Conservation (phyloP, 2,888 invertebrate species). For the Cheilosia impressa region DNA sequence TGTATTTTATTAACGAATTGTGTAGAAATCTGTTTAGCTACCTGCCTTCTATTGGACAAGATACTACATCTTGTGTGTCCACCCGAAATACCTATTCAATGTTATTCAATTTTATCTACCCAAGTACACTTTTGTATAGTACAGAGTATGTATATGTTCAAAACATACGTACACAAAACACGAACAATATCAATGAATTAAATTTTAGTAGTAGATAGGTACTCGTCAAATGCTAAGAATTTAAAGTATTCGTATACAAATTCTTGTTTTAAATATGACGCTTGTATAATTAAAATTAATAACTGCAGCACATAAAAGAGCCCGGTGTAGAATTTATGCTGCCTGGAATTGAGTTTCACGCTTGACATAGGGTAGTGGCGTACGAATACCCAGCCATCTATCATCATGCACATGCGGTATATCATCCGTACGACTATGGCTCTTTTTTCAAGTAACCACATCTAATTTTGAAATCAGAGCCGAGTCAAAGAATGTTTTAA, state of each 20-base stretch:
- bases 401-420: slow-evolving; percentile 72
- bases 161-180: not conserved
- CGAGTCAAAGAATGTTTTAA: slow-evolving; percentile 55
- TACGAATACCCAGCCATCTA: slow-evolving; percentile 64
- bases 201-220: not conserved
- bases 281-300: slow-evolving; percentile 70
- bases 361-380: slow-evolving; percentile 65
- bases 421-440: slow-evolving; percentile 65
- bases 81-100: too few species aligned
- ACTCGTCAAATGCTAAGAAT: slow-evolving; percentile 12
- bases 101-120: too few species aligned
- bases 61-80: too few species aligned
- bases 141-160: not conserved
- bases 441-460: slow-evolving; percentile 73
- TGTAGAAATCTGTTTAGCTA: not conserved
- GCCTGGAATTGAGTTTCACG: slow-evolving; percentile 71
- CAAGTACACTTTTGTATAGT: too few species aligned
- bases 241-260: slow-evolving; percentile 29
- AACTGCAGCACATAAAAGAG: slow-evolving; percentile 69
- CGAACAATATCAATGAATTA: slow-evolving; percentile 1
- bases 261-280: slow-evolving; percentile 45
- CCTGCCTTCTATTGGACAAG: too few species aligned
- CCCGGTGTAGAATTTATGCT: slow-evolving; percentile 66
- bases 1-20: not conserved
- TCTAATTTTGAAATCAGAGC: slow-evolving; percentile 73